Evolutionary conservation across 2,888 invertebrate species (phyloP).

Genomic region (Tromatobia lineatoria): DNA sequence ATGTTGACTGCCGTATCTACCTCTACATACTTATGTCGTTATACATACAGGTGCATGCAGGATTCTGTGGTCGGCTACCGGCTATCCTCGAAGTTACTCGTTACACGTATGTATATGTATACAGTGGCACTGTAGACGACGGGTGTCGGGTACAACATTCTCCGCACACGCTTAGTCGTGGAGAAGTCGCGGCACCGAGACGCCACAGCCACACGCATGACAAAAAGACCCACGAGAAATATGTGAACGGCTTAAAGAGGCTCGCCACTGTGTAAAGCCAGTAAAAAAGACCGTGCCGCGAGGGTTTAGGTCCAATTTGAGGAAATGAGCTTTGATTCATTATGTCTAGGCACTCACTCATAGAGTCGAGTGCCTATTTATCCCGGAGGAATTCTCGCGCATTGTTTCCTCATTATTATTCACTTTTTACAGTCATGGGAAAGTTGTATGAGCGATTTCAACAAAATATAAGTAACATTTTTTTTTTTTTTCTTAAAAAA

Average conservation of each 20-base stretch:
- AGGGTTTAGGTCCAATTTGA: neutral
- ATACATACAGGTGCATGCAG: slow-evolving; percentile 42
- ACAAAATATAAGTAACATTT: too few species aligned
- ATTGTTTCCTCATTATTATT: too few species aligned
- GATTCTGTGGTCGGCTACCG: slow-evolving; percentile 50
- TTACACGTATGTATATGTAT: slow-evolving; percentile 20
- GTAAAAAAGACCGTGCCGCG: neutral
- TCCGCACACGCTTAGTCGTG: slow-evolving; percentile 33
- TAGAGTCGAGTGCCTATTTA: too few species aligned
- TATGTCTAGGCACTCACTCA: neutral
- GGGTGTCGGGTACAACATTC: slow-evolving; percentile 62
- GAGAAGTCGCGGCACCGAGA: slow-evolving; percentile 13
- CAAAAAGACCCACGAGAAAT: slow-evolving; percentile 10
- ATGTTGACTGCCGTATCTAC: neutral
- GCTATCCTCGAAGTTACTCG: slow-evolving; percentile 56
- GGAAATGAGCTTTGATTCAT: neutral
- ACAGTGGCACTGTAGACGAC: slow-evolving; percentile 39
- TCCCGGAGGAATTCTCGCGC: too few species aligned
- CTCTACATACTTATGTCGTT: neutral
- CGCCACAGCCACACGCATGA: slow-evolving; percentile 19
- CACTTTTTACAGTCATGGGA: too few species aligned
- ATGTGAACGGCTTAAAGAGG: neutral
- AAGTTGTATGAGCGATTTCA: too few species aligned
- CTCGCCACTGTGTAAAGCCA: neutral
- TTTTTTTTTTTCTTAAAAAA: too few species aligned